phyloP scores from a whole-genome alignment of 2,797 vertebrate species.

The Botia almorhae region DNA sequence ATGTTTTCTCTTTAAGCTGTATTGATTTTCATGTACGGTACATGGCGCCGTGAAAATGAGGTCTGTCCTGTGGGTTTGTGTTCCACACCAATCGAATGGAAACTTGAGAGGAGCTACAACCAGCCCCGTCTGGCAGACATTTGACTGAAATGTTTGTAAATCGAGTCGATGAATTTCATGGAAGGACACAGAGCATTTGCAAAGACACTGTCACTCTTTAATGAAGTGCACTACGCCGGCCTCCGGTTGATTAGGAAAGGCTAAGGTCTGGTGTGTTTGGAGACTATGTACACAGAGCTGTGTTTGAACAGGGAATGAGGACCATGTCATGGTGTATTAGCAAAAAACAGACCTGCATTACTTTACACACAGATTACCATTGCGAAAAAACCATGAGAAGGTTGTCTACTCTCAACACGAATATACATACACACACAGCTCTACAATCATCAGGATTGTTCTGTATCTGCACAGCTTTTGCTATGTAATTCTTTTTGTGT shows the following conservation, averaged over 20 bases:
- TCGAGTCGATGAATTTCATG: constrained; percentile 57
- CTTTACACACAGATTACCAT: constrained; percentile 22
- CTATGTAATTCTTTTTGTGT: constrained; percentile 35
- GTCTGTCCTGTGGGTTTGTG: constrained; percentile 80
- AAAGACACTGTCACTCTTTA: constrained; percentile 29
- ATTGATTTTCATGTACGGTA: constrained; percentile 79
- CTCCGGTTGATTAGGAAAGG: constrained; percentile 18
- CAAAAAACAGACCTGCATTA: constrained; percentile 25
- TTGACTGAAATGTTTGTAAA: constrained; percentile 70
- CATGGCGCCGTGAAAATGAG: constrained; percentile 82
- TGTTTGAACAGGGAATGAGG: not conserved
- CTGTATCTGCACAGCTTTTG: constrained; percentile 8
- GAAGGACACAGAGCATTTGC: constrained; percentile 6
- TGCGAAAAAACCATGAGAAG: constrained; percentile 14
- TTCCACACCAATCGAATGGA: constrained; percentile 75
- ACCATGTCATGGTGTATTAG: constrained; percentile 31
- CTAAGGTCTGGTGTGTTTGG: constrained; percentile 13
- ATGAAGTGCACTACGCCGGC: not conserved
- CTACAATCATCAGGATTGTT: constrained; percentile 11
- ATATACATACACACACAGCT: constrained; percentile 26
- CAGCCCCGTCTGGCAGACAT: constrained; percentile 76
- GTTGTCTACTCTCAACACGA: not conserved
- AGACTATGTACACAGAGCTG: not conserved
- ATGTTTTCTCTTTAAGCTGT: constrained; percentile 68
- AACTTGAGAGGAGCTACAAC: constrained; percentile 77